phyloP scores from a whole-genome alignment of 1,140 invertebrate genomes.

The Drosophila truncata region DNA sequence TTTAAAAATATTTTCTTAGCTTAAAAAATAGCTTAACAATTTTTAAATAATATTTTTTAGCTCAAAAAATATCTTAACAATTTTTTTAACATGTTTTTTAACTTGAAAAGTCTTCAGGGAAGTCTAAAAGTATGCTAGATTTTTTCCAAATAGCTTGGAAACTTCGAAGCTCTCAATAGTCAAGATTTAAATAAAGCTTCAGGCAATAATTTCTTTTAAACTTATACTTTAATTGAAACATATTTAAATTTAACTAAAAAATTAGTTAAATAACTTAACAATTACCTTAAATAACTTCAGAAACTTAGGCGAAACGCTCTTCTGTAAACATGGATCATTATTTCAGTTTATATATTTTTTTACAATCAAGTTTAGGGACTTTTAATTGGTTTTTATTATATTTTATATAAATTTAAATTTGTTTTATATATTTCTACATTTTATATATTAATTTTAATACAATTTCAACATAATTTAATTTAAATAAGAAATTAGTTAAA shows the following conservation, averaged over 20 bases:
- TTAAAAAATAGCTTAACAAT: not conserved
- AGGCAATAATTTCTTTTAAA: not conserved
- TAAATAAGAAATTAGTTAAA: no score
- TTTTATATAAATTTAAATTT: not conserved
- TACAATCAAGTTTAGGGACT: not conserved
- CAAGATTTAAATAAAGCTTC: not conserved
- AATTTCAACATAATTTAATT: not conserved
- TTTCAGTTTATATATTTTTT: no score
- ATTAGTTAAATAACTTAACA: fast-evolving
- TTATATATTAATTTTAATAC: not conserved
- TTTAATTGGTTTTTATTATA: not conserved
- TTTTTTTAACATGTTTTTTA: no score
- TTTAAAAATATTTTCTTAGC: not conserved
- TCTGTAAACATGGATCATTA: not conserved
- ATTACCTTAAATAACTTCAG: fast-evolving
- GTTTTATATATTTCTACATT: not conserved
- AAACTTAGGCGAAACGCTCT: not conserved
- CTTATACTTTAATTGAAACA: no score
- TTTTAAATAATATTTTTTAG: not conserved
- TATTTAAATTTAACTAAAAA: not conserved
- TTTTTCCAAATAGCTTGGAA: not conserved
- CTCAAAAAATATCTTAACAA: not conserved
- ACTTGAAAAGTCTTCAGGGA: not conserved
- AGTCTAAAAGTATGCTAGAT: slow-evolving; percentile 38
- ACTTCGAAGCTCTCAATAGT: not conserved